Evolutionary conservation across 2,888 invertebrate genomes (phyloP).

Genomic region (Sthenelais limicola): DNA sequence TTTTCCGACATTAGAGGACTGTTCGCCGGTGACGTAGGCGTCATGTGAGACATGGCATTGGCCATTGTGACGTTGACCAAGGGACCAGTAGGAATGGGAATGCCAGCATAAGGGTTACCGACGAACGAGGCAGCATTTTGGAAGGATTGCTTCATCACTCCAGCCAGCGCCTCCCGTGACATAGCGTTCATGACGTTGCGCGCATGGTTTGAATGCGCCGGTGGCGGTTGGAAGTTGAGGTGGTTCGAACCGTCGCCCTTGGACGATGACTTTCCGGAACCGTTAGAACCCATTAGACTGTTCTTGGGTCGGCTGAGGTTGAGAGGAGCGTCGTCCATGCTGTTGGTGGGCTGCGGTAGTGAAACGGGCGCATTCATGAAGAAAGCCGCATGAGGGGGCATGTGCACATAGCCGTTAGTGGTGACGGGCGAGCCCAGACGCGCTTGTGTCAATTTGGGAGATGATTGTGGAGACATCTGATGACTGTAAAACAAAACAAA

Average conservation of each 20-base stretch:
- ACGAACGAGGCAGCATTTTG: constrained; percentile 31
- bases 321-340: constrained; percentile 38
- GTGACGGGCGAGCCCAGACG: constrained; percentile 16
- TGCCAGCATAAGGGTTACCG: constrained; percentile 41
- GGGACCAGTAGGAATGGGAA: constrained; percentile 9
- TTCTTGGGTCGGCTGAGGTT: constrained; percentile 38
- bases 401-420: not conserved
- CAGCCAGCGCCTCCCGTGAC: constrained; percentile 15
- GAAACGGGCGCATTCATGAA: not conserved
- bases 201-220: constrained; percentile 44
- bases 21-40: not conserved
- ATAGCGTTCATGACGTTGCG: constrained; percentile 31
- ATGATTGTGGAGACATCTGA: constrained; percentile 44
- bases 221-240: constrained; percentile 43
- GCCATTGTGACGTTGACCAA: constrained; percentile 21
- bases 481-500: constrained; percentile 31
- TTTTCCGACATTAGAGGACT: constrained; percentile 18
- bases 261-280: not conserved
- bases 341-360: not conserved
- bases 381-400: constrained; percentile 23
- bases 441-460: constrained; percentile 37
- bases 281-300: constrained; percentile 2
- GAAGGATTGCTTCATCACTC: constrained; percentile 26
- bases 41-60: constrained; percentile 15
- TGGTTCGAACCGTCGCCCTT: constrained; percentile 3